Evolutionary conservation across 2,113 vertebrate species (phyloP), one percentile per base, ranked within the genome.

Genomic region (Rhagologus leucostigma): DNA sequence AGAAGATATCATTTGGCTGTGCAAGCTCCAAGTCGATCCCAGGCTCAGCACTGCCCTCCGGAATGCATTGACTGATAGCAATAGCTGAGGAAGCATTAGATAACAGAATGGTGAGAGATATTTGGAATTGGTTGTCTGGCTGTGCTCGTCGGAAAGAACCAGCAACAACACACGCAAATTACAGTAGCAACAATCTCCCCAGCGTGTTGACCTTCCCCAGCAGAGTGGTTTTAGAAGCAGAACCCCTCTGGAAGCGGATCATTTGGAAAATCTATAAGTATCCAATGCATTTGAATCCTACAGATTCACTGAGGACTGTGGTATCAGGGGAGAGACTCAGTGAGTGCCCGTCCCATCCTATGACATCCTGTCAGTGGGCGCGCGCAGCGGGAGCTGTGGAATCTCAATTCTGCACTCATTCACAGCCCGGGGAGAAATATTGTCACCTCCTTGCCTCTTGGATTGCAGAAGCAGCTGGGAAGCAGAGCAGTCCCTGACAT

Each of bases 391-490:
- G 93, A 96, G 92, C 91, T 90, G 67, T 92, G 92, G 93, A 95
- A 97, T 96, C 92, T 96, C 91, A 90, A 3, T 95, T 96, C 95
- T 90, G 90, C 5, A 1, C 88, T 92, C 90, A 85, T 97, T 93
- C 92, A 80, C 95, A 86, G 93, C 95, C 90, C 32, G 5, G 90
- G 76, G 68, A 95, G 90, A 96, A 96, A 95, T 95, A 96, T 93
- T 96, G 95, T 96, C 96, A 96, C 93, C 93, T 96, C 94, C 75
- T 18, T 96, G 93, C 90, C 93, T 95, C 95, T 95, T 96, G 95
- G 93, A 56, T 96, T 94, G 95, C 93, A 96, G 90, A 90, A 95
- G 92, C 95, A 97, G 90, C 93, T 96, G 96, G 93, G 87, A 42
- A 90, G 75, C 92, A 80, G 87, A 88, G 78, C 30, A 77, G 93